A percentile compares a stretch with the other conserved stretches of the same genome.
phyloP scores from a whole-genome alignment of 2,113 vertebrate species.

The Campylomormyrus numenius region DNA sequence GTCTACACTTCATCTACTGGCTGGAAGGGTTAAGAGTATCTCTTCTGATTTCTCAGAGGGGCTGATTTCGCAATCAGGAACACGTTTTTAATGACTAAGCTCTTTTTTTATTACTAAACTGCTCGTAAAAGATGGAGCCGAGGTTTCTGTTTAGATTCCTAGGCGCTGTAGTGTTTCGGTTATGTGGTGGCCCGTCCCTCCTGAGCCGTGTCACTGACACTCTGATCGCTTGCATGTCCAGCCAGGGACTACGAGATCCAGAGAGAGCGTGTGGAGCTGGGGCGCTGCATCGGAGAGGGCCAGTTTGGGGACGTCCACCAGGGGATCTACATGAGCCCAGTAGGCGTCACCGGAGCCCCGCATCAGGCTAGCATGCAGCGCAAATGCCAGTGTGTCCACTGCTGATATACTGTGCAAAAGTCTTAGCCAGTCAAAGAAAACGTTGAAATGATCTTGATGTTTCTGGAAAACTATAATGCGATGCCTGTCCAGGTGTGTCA shows the following conservation, averaged over 20 bases:
- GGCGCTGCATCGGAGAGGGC: slow-evolving; percentile 94
- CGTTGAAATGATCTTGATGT: background rate
- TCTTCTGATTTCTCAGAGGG: background rate
- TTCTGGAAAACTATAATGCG: background rate
- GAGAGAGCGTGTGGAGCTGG: slow-evolving; percentile 88
- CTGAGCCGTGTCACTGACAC: background rate
- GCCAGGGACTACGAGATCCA: slow-evolving; percentile 98
- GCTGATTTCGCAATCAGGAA: background rate
- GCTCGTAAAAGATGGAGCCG: background rate
- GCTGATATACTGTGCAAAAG: background rate
- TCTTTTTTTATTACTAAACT: slow-evolving; percentile 4
- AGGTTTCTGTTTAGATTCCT: background rate
- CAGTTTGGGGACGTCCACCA: slow-evolving; percentile 98
- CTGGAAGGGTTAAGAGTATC: background rate
- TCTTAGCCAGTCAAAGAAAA: background rate
- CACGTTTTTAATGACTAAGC: background rate
- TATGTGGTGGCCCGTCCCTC: background rate
- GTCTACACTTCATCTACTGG: background rate
- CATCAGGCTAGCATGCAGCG: background rate
- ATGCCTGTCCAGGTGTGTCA: background rate
- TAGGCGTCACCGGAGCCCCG: slow-evolving; percentile 45
- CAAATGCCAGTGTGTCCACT: background rate
- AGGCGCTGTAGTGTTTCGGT: background rate
- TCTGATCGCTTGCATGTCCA: slow-evolving; percentile 43
- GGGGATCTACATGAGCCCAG: slow-evolving; percentile 86